Evolutionary conservation across 2,113 vertebrate species (phyloP), one percentile per base, ranked within the genome.

Genomic region (Jacana jacana): DNA sequence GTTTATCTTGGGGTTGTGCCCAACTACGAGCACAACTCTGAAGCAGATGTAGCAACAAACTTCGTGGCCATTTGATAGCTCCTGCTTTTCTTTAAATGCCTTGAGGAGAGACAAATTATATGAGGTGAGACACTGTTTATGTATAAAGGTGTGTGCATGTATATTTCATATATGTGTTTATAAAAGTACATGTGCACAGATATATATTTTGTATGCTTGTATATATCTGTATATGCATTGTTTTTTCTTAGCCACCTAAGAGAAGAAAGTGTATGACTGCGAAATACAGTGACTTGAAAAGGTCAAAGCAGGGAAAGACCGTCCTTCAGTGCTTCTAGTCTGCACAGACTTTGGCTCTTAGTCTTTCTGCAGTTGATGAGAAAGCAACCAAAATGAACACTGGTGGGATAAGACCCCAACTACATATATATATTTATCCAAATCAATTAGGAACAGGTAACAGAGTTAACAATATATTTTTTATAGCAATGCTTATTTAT

Each of bases 51-150:
- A 75, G 60, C 60, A 72, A 84, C 33, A 85, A 86, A 44, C 61
- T 44, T 75, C 52, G 70, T 63, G 69, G 39, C 42, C 48, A 22
- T n/a, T 63, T 63, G n/a, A 39, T 58, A 71, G n/a, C 22, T 69
- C 60, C 64, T 86, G 54, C 13, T 65, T 79, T 80, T 40, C 48
- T 82, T 65, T 91, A 79, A 73, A 33, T 76, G 31, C 52, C 46
- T 28, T 4, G 1, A 64, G 33, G 37, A 85, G 42, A 46, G 4
- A 71, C 39, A 66, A 10, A 3, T 20, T 63, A 22, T 91, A 87
- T 69, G 86, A 91, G 86, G 86, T 96, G 86, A 96, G 92, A 72
- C 11, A 61, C 40, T 31, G 35, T 79, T 90, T 89, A 57, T 28
- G 16, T 79, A 60, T 48, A 60, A 73, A 84, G 10, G 10, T 54